Evolutionary conservation across 2,797 vertebrate species (phyloP), one percentile per base, ranked within the genome.

Genomic region (Valencia hispanica): DNA sequence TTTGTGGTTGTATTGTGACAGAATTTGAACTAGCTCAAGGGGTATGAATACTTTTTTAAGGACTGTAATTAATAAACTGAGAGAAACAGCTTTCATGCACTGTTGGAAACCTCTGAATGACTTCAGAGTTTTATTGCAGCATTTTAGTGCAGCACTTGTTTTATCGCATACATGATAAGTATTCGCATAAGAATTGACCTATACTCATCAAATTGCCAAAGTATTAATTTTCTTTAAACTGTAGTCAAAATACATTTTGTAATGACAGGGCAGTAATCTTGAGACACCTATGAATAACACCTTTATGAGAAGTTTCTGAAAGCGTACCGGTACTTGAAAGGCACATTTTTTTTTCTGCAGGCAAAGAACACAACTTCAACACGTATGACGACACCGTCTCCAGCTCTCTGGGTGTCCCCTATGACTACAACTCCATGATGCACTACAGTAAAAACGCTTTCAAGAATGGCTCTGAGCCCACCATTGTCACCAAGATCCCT

Each of bases 361-460:
- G 96, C 63, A 96, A 0, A 86, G 92, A 94, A 2, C 79, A 96
- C 87, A 99, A 99, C 89, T 99, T 99, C 69, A 93, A 96, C 57
- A 96, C 88, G 81, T 96, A 97, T 0, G 0, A 95, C n/a, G 97
- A 98, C 84, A 92, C 81, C 70, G 87, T 9, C 6, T 96, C 96
- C 74, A 96, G 95, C 80, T 91, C 91, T 5, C 81, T 98, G 89
- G 97, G 97, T 0, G 95, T 98, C 0, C 96, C 98, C 7, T 99
- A 99, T 5, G 97, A 99, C 88, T 99, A 99, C 43, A 95, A 90
- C 8, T 99, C 98, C 36, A 96, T 99, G 89, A 97, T 99, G 98
- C 98, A 99, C 93, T 99, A 99, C 65, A 96, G 97, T 71, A 96
- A 97, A 91, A 97, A 75, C 0, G 95, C 97, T 1, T 99, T 99